These are phyloP conservation scores for Hoplostethus mediterraneus DNA, from an alignment of 2,797 vertebrate species.

Conservation along the genomic window DNA sequence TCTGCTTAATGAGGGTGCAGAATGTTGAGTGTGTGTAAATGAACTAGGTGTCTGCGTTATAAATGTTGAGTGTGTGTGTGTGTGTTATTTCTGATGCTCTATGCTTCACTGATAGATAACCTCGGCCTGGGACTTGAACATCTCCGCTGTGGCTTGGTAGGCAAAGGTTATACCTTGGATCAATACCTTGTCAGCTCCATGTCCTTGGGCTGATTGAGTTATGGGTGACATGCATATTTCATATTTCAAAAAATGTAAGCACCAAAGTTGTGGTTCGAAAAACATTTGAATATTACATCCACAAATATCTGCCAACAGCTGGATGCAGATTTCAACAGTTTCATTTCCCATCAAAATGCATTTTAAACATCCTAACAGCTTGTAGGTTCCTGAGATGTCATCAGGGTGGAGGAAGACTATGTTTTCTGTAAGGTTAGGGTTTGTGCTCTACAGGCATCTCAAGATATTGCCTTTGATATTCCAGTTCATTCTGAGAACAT, in stretches of 20 bases:
- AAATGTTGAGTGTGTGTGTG: too few relatives aligned
- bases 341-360: slow-evolving; percentile 42
- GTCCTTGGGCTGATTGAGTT: slow-evolving; percentile 49
- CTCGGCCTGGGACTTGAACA: slow-evolving; percentile 32
- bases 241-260: slow-evolving; percentile 30
- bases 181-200: slow-evolving; percentile 47
- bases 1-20: too few relatives aligned
- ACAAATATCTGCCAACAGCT: slow-evolving; percentile 19
- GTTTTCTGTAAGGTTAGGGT: too few relatives aligned
- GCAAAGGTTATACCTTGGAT: slow-evolving; percentile 50
- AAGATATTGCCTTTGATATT: too few relatives aligned
- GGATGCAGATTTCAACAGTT: slow-evolving; percentile 19
- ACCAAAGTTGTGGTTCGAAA: slow-evolving; percentile 12
- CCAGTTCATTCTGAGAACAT: too few relatives aligned
- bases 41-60: too few relatives aligned
- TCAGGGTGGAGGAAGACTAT: background rate
- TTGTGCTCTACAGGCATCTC: too few relatives aligned
- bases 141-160: slow-evolving; percentile 14
- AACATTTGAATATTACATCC: slow-evolving; percentile 30
- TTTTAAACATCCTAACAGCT: background rate
- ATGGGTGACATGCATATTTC: slow-evolving; percentile 36
- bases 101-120: slow-evolving; percentile 43
- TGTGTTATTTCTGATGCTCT: slow-evolving; percentile 27
- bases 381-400: background rate
- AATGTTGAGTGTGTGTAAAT: too few relatives aligned